Conservation (phyloP, 2,888 invertebrate genomes). For the Drosophila paucipuncta region DNA sequence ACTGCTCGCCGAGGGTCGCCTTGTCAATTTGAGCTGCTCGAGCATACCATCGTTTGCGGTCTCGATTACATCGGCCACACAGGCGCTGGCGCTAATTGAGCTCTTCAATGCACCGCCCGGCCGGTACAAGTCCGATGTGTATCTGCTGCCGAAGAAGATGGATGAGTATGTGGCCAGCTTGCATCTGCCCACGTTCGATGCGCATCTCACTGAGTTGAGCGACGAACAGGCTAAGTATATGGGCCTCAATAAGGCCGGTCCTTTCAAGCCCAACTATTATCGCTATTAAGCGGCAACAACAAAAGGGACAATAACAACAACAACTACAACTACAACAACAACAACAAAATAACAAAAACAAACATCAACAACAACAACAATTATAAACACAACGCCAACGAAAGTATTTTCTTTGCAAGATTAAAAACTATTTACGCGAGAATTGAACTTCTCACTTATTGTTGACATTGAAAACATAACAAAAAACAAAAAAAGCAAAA, state of each 20-base stretch:
- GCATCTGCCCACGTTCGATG: conserved; percentile 98
- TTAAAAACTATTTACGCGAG: conserved; percentile 68
- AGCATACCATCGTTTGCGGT: conserved; percentile 99
- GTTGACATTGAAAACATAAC: conserved; percentile 33
- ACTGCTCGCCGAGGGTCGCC: conserved; percentile 96
- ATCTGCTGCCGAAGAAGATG: conserved; percentile 99
- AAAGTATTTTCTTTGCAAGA: conserved; percentile 80
- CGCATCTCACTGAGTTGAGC: conserved; percentile 96
- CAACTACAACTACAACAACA: conserved; percentile 24
- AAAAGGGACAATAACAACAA: conserved; percentile 63
- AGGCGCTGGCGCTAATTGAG: conserved; percentile 98
- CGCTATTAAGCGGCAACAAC: conserved; percentile 87
- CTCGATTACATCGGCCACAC: conserved; percentile 98
- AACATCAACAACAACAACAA: conserved; percentile 61
- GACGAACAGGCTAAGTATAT: conserved; percentile 99
- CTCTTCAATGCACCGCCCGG: conserved; percentile 97
- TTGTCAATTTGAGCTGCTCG: conserved; percentile 98
- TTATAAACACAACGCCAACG: conserved; percentile 75
- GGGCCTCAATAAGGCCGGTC: conserved; percentile 98
- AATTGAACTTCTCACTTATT: conserved; percentile 42
- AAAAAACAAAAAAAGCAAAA: not conserved
- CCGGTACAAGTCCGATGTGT: conserved; percentile 98
- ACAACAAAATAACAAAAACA: conserved; percentile 41
- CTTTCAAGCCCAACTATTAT: conserved; percentile 99
- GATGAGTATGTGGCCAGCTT: conserved; percentile 99